Conservation (phyloP, 2,797 vertebrate genomes). For the Limnodromus scolopaceus region DNA sequence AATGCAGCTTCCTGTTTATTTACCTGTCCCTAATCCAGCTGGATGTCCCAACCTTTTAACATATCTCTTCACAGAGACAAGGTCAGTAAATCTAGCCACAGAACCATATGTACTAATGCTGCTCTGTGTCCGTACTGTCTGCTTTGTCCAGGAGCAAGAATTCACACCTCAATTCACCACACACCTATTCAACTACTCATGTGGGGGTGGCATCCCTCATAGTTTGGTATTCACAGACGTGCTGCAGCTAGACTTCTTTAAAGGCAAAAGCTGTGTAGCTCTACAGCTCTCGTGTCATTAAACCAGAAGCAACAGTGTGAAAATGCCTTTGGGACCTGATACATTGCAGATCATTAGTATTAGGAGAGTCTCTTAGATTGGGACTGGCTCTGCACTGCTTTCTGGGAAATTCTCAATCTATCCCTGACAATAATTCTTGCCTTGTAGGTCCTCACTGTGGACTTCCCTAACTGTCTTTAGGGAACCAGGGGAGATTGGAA, state of each 20-base stretch:
- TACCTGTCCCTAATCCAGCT: conserved; percentile 6
- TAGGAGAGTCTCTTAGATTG: neutral
- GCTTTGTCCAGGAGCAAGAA: neutral
- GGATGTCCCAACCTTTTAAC: neutral
- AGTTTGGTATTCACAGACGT: neutral
- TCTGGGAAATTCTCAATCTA: neutral
- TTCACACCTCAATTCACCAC: neutral
- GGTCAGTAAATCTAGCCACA: neutral
- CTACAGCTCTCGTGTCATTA: neutral
- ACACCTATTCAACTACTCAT: fast-evolving
- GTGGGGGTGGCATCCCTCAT: neutral
- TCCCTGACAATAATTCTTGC: neutral
- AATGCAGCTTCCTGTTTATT: neutral
- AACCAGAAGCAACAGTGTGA: neutral
- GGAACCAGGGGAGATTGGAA: neutral
- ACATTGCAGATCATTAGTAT: neutral
- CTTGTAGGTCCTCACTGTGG: neutral
- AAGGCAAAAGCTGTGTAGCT: neutral
- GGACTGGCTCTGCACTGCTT: neutral
- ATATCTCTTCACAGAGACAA: neutral
- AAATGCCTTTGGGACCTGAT: neutral
- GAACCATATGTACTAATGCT: neutral
- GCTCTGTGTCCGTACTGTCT: neutral
- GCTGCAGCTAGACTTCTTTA: neutral
- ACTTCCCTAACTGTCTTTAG: neutral